Percentiles rank a stretch among this genome's conserved stretches.
These are phyloP conservation scores for Apteryx owenii DNA, from an alignment of 2,113 vertebrate species.

Conservation along the genomic window DNA sequence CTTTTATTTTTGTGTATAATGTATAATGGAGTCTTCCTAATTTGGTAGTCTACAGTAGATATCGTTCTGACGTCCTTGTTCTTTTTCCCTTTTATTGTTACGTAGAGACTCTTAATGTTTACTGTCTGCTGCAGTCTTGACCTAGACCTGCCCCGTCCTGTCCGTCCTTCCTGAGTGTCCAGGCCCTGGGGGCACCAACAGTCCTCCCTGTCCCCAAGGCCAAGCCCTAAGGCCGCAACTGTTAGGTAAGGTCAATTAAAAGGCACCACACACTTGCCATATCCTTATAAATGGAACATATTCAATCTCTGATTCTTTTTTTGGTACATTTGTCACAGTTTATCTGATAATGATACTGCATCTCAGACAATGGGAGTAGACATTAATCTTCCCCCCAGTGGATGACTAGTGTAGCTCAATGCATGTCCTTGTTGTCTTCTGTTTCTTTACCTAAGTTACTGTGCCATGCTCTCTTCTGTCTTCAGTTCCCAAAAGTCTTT, in stretches of 20 bases:
- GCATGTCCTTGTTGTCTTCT: accelerated
- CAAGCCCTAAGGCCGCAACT: neutral
- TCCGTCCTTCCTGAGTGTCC: neutral
- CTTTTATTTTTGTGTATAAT: neutral
- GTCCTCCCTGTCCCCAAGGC: too few species aligned
- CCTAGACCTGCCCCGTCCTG: neutral
- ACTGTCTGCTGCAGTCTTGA: neutral
- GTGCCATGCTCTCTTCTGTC: neutral
- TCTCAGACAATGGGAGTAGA: neutral
- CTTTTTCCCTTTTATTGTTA: neutral
- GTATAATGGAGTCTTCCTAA: neutral
- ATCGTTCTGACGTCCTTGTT: neutral
- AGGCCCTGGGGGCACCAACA: too few species aligned
- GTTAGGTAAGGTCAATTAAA: neutral
- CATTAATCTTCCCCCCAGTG: accelerated
- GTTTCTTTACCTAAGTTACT: neutral
- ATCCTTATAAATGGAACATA: neutral
- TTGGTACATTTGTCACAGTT: neutral
- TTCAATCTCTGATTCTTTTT: neutral
- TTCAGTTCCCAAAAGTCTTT: neutral
- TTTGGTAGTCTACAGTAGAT: neutral
- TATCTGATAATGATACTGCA: neutral
- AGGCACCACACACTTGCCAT: neutral
- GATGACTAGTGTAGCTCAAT: neutral
- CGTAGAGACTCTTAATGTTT: neutral